A percentile compares a stretch with the other conserved stretches of the same genome.
Conservation (phyloP, 2,113 vertebrate genomes). For the Stigmatopora nigra region DNA sequence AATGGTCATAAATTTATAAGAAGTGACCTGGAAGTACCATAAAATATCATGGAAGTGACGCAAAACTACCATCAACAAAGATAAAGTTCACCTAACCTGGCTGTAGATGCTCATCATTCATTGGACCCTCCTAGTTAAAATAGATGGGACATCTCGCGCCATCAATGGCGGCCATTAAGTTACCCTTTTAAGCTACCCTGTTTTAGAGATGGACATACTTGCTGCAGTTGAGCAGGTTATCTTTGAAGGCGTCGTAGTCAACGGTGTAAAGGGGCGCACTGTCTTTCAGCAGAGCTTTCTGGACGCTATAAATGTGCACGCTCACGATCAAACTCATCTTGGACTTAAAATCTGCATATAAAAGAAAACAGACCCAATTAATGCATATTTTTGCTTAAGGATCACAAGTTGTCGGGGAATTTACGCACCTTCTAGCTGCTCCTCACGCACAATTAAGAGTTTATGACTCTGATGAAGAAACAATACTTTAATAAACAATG, state of each 20-base stretch:
- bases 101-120: too few relatives aligned
- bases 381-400: not conserved
- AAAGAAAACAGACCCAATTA: not conserved
- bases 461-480: conserved; percentile 81
- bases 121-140: too few relatives aligned
- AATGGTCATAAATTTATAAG: too few relatives aligned
- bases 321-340: conserved; percentile 78
- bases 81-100: too few relatives aligned
- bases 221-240: conserved; percentile 85
- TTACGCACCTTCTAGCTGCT: conserved; percentile 81
- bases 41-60: too few relatives aligned
- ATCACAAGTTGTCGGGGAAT: not conserved
- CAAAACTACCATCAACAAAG: too few relatives aligned
- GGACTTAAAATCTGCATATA: conserved; percentile 77
- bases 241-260: conserved; percentile 88
- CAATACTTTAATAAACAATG: not conserved
- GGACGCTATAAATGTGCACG: conserved; percentile 91
- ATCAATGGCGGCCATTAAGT: too few relatives aligned
- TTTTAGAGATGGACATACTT: conserved; percentile 62
- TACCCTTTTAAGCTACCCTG: too few relatives aligned
- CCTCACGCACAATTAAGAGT: conserved; percentile 91
- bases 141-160: too few relatives aligned
- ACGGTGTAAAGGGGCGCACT: conserved; percentile 87
- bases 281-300: conserved; percentile 89
- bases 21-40: too few relatives aligned